A percentile compares a stretch with the other conserved stretches of the same genome.
Evolutionary conservation across 2,888 invertebrate genomes (phyloP).

Genomic region (Synergus japonicus): DNA sequence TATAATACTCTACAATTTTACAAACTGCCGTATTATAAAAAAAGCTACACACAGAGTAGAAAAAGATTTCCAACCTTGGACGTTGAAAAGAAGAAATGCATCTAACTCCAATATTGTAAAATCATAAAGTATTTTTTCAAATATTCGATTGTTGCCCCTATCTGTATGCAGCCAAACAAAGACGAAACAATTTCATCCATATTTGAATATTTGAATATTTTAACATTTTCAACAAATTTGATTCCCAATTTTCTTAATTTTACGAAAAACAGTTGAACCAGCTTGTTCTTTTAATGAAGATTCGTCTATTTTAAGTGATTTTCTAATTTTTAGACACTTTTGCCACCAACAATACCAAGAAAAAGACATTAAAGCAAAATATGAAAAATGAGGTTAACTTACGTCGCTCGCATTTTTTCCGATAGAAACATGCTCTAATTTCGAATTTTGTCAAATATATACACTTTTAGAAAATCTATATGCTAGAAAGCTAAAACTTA

Average conservation of each 20-base stretch:
- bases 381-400: slow-evolving; percentile 69
- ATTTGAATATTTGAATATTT: too few species aligned
- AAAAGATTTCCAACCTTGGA: too few species aligned
- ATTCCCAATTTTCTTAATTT: background rate
- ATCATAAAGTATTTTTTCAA: background rate
- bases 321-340: background rate
- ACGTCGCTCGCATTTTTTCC: slow-evolving; percentile 83
- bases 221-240: too few species aligned
- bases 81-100: too few species aligned
- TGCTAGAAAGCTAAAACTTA: too few species aligned
- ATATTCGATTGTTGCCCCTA: background rate
- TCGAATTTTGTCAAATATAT: background rate
- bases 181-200: too few species aligned
- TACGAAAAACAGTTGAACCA: background rate
- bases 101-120: too few species aligned
- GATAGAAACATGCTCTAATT: slow-evolving; percentile 81
- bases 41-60: too few species aligned
- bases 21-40: too few species aligned
- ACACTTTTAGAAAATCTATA: too few species aligned
- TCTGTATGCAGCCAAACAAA: background rate
- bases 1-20: too few species aligned
- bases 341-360: background rate
- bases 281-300: background rate
- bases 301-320: background rate
- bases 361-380: background rate